Conservation (phyloP, 2,113 vertebrate genomes). For the Gracilinanus agilis region DNA sequence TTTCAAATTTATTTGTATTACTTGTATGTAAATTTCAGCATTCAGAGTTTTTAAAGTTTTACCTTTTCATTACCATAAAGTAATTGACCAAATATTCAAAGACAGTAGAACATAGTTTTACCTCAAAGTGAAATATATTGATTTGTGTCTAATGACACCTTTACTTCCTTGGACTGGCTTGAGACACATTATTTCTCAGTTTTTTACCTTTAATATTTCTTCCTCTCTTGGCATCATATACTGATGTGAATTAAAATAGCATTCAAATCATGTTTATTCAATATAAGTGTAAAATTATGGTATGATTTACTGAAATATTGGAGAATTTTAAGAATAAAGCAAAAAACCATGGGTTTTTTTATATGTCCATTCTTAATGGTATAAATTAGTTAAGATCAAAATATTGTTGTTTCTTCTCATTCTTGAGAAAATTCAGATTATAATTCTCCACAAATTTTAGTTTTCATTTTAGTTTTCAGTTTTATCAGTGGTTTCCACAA, state of each 20-base stretch:
- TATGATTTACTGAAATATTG: slow-evolving; percentile 40
- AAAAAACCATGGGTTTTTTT: slow-evolving; percentile 1
- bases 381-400: neutral
- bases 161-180: slow-evolving; percentile 25
- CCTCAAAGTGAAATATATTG: slow-evolving; percentile 40
- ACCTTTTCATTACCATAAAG: slow-evolving; percentile 48
- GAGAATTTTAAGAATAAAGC: neutral
- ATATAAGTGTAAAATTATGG: slow-evolving; percentile 11
- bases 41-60: slow-evolving; percentile 41
- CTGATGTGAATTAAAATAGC: slow-evolving; percentile 46
- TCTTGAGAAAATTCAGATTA: slow-evolving; percentile 24
- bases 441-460: slow-evolving; percentile 52
- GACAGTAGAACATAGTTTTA: neutral
- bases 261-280: slow-evolving; percentile 39
- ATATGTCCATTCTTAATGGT: slow-evolving; percentile 22
- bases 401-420: slow-evolving; percentile 34
- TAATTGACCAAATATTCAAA: slow-evolving; percentile 47
- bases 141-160: slow-evolving; percentile 28
- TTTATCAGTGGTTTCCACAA: slow-evolving; percentile 3
- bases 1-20: slow-evolving; percentile 74
- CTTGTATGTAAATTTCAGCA: slow-evolving; percentile 44
- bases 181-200: slow-evolving; percentile 30
- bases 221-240: neutral
- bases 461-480: slow-evolving; percentile 7
- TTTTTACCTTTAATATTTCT: slow-evolving; percentile 14